These are phyloP conservation scores for Drosophila siamana DNA, from an alignment of 2,888 invertebrate genomes.

Conservation along the genomic window DNA sequence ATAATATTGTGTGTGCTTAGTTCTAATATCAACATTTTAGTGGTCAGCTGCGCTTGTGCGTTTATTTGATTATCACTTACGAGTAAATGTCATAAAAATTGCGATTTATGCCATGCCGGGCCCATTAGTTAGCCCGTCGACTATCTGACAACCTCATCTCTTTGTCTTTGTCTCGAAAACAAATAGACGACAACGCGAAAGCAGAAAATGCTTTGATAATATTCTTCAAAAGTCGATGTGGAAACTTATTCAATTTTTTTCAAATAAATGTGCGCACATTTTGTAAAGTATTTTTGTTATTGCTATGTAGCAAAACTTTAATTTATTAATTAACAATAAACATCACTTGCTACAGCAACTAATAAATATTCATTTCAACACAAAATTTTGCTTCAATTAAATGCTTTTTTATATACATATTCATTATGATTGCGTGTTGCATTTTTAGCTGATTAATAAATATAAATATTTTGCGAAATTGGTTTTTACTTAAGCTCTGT, in stretches of 20 bases:
- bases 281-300: too few relatives aligned
- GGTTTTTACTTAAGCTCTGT: too few relatives aligned
- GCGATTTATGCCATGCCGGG: conserved; percentile 40
- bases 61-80: conserved; percentile 61
- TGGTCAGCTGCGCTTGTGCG: conserved; percentile 22
- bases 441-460: too few relatives aligned
- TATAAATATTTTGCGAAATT: too few relatives aligned
- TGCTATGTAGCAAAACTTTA: too few relatives aligned
- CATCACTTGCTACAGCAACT: too few relatives aligned
- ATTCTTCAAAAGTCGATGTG: conserved; percentile 6
- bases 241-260: conserved; percentile 3
- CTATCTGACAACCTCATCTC: conserved; percentile 4
- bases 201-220: not conserved
- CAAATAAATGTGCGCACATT: not conserved
- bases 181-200: too few relatives aligned
- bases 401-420: too few relatives aligned
- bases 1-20: conserved; percentile 72
- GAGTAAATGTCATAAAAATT: conserved; percentile 48
- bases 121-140: conserved; percentile 18
- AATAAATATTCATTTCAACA: too few relatives aligned
- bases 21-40: conserved; percentile 68
- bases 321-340: too few relatives aligned
- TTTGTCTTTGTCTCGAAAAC: not conserved
- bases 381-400: too few relatives aligned
- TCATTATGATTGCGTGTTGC: too few relatives aligned